Evolutionary conservation across 2,888 invertebrate species (phyloP).

Genomic region (Habroteleia sp.): DNA sequence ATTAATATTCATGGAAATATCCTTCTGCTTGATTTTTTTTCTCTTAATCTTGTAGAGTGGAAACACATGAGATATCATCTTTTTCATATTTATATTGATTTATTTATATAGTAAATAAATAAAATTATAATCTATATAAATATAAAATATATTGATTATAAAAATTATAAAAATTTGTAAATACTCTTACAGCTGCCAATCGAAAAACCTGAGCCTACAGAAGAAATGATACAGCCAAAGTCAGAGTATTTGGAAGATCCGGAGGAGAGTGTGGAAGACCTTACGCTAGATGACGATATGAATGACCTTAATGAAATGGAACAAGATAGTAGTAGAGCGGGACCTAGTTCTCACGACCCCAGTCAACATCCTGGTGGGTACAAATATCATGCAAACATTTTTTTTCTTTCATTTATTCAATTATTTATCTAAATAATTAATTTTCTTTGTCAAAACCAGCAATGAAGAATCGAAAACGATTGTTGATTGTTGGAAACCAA

Average conservation of each 20-base stretch:
- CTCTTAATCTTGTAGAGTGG: conserved; percentile 73
- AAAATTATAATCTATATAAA: background rate
- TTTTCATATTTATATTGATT: background rate
- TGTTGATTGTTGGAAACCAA: conserved; percentile 22
- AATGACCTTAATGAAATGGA: conserved; percentile 87
- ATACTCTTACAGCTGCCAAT: conserved; percentile 73
- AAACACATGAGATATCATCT: conserved; percentile 76
- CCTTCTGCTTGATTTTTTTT: conserved; percentile 74
- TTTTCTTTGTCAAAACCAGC: conserved; percentile 10
- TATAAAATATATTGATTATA: conserved; percentile 1
- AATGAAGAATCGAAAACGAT: conserved; percentile 20
- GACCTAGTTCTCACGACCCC: conserved; percentile 83
- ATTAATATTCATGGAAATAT: conserved; percentile 75
- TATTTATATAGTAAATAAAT: conserved; percentile 4
- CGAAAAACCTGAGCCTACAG: conserved; percentile 83
- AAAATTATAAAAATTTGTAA: too few species aligned
- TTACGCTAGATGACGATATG: conserved; percentile 90
- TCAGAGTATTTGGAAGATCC: conserved; percentile 87
- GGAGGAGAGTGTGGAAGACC: conserved; percentile 91
- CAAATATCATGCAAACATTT: too few species aligned
- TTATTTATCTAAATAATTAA: conserved; percentile 5
- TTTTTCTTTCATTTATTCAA: conserved; percentile 5
- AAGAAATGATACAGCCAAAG: conserved; percentile 86
- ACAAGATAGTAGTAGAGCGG: conserved; percentile 86
- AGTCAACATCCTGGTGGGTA: conserved; percentile 86